Base-by-base conservation (phyloP, 2,888 invertebrate genomes). In the Bursaphelenchus okinawaensis region DNA sequence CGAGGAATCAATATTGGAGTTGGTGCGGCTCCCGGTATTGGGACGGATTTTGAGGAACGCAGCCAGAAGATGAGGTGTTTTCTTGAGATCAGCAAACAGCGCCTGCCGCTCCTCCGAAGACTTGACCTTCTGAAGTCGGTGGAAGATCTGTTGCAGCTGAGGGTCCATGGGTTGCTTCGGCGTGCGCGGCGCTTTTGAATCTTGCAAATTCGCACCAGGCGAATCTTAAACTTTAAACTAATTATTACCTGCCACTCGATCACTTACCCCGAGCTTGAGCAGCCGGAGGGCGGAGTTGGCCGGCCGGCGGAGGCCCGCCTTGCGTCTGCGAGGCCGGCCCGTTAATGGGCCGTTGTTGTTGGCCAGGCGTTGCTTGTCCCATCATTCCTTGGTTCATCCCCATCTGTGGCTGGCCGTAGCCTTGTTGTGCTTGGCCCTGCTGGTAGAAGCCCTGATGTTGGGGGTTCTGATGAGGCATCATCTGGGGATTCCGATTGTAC, bases 21-120 rank as follows among this genome's bases (percentile, higher is more conserved):
- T 51, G 59, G 52, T 40, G 57, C 55, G 20, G 20, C 57, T 62
- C 50, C 12, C 12, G 19, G 58, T 31, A 16, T 59, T 61, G 22
- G 59, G 20, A 26, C 27, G 24, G 31, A 70, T 66, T 55, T 92
- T 92, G 73, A 94, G 90, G 83, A 92, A 92, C 62, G 93, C 92
- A 63, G 93, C 92, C 92, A 94, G 93, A 55, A 95, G 87, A 78
- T 91, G 91, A 51, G 94, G 94, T 85, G 93, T 92, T 72, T 90
- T 90, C 85, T 93, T 93, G 71, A 94, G 88, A 81, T 94, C 92
- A 80, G 90, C 89, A 69, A 93, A 86, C 89, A 86, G 83, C 85
- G 91, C 90, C 82, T 90, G 90, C 82, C 94, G 93, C 83, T 94
- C 93, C 82, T 93, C 92, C 72, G 90, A 90, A 57, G 91, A 90